Evolutionary conservation across 53 echinoderm and acorn worm species (phyloP).

Genomic region (Temnopleurus reevesii): DNA sequence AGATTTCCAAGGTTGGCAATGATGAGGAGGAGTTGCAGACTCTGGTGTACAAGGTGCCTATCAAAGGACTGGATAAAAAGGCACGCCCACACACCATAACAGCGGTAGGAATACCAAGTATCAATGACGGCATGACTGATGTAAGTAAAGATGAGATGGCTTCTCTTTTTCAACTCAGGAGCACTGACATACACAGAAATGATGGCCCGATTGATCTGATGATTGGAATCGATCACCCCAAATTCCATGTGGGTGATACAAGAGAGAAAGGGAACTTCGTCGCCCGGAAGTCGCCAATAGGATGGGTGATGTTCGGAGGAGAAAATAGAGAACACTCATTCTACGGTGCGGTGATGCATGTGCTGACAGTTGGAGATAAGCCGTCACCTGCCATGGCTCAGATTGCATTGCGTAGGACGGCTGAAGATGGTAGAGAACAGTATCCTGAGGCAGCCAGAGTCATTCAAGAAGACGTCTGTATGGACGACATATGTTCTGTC

Average conservation of each 20-base stretch:
- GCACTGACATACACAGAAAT: not conserved
- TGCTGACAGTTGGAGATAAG: not conserved
- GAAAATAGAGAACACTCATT: too few species aligned
- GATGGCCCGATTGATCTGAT: too few species aligned
- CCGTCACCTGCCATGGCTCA: conserved; percentile 28
- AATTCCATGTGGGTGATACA: not conserved
- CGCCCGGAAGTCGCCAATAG: not conserved
- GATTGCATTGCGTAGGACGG: not conserved
- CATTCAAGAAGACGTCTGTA: conserved; percentile 9
- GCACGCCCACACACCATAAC: not conserved
- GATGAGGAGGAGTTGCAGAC: conserved; percentile 50
- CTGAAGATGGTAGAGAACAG: conserved; percentile 11
- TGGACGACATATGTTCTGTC: conserved; percentile 55
- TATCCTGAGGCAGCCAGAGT: conserved; percentile 18
- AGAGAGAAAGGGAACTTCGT: not conserved
- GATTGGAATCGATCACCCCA: too few species aligned
- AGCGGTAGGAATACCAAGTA: not conserved
- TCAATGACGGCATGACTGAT: not conserved
- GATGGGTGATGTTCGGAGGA: not conserved
- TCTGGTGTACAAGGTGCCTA: not conserved
- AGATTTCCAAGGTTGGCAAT: conserved; percentile 55
- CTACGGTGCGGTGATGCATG: too few species aligned
- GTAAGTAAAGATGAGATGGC: not conserved
- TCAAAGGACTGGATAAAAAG: not conserved
- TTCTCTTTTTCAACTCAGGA: not conserved